These are phyloP conservation scores for Prorops nasuta DNA, from an alignment of 1,140 invertebrate genomes.

Conservation along the genomic window DNA sequence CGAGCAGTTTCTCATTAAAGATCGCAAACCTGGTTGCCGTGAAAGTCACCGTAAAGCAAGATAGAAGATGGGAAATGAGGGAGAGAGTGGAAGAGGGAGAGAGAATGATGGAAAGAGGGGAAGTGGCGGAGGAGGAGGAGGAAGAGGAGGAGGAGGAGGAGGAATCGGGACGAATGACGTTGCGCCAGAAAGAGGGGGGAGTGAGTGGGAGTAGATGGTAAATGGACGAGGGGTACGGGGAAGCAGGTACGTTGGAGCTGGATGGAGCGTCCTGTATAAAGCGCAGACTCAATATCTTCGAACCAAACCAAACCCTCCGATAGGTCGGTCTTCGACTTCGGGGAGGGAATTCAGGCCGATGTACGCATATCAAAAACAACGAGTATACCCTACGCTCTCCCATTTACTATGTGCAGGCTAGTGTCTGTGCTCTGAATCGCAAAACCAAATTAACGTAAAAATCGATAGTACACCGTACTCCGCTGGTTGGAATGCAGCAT, in stretches of 20 bases:
- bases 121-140: constrained; percentile 1
- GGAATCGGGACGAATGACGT: neutral
- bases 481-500: too few species aligned
- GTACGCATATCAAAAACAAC: neutral
- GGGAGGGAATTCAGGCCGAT: neutral
- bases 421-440: too few species aligned
- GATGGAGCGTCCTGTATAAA: neutral
- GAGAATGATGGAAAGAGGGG: neutral
- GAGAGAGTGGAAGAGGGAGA: constrained; percentile 4
- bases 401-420: too few species aligned
- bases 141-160: constrained; percentile 4
- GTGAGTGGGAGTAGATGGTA: neutral
- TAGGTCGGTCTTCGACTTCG: neutral
- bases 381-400: neutral
- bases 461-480: too few species aligned
- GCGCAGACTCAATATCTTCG: neutral
- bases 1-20: constrained; percentile 11
- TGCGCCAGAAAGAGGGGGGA: neutral
- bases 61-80: constrained; percentile 4
- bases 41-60: constrained; percentile 4
- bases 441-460: too few species aligned
- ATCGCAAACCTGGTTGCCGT: neutral
- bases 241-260: neutral
- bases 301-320: constrained; percentile 20
- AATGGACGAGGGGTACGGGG: neutral